These are phyloP conservation scores for Holothuria scabra DNA, from an alignment of 53 echinoderm and acorn worm genomes.

Conservation along the genomic window DNA sequence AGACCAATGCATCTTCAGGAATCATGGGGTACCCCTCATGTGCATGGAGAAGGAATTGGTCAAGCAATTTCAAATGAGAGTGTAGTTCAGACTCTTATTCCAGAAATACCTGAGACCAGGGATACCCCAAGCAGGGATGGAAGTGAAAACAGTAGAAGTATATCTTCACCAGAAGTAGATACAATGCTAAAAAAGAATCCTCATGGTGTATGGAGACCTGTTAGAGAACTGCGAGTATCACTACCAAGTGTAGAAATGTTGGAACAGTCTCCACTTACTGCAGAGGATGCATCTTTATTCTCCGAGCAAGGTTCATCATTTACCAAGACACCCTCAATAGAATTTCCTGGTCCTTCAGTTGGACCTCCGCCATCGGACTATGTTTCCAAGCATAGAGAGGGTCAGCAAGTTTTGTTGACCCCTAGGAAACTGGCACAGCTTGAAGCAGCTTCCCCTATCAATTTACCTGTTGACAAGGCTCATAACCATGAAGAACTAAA, in stretches of 20 bases:
- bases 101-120: too few species aligned
- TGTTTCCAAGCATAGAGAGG: not conserved
- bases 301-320: not conserved
- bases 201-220: conserved; percentile 30
- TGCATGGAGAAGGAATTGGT: too few species aligned
- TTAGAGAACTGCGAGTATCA: conserved; percentile 6
- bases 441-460: not conserved
- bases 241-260: conserved; percentile 23
- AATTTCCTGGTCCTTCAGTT: too few species aligned
- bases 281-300: not conserved
- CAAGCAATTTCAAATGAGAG: too few species aligned
- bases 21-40: too few species aligned
- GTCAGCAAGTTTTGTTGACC: conserved; percentile 20
- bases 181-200: not conserved
- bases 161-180: too few species aligned
- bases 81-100: too few species aligned
- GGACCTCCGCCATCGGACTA: too few species aligned
- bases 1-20: too few species aligned
- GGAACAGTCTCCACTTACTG: conserved; percentile 33
- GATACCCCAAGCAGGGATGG: too few species aligned
- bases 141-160: too few species aligned
- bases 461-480: not conserved
- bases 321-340: not conserved
- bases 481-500: not conserved
- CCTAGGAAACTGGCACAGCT: conserved; percentile 28